phyloP scores from a whole-genome alignment of 2,797 vertebrate genomes.

The Salmo trutta region DNA sequence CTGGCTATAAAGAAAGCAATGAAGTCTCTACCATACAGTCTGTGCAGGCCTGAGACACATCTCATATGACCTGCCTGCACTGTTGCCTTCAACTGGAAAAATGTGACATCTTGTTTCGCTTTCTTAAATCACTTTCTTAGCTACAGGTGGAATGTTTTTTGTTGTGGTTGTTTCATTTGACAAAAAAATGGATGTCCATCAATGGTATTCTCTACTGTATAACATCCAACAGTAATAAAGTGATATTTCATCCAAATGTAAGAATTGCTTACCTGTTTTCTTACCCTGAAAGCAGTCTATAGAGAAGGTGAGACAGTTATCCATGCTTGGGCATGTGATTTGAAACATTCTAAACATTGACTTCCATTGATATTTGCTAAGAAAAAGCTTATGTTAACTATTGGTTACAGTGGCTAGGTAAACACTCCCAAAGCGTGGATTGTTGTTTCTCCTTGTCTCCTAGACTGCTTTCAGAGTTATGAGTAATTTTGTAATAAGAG shows the following conservation, averaged over 20 bases:
- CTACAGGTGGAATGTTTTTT: constrained; percentile 67
- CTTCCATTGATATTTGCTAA: not conserved
- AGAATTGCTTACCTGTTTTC: not conserved
- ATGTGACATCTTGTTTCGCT: constrained; percentile 69
- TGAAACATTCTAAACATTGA: not conserved
- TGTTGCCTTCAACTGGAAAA: constrained; percentile 68
- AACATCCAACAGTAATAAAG: not conserved
- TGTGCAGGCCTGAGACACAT: constrained; percentile 62
- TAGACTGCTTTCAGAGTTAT: too few species aligned
- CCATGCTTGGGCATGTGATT: not conserved
- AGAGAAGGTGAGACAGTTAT: not conserved
- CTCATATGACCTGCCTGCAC: constrained; percentile 70
- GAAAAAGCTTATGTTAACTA: too few species aligned
- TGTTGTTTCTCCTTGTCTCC: too few species aligned
- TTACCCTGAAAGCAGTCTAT: not conserved
- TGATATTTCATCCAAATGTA: not conserved
- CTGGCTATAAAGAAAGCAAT: not conserved
- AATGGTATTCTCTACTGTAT: constrained; percentile 44
- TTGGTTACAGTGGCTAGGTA: too few species aligned
- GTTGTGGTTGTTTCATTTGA: constrained; percentile 63
- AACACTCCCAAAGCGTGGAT: constrained; percentile 21
- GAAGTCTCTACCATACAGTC: constrained; percentile 15
- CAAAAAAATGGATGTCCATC: constrained; percentile 72
- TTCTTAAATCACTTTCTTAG: constrained; percentile 73
- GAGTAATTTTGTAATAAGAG: not conserved